phyloP scores from a whole-genome alignment of 2,797 vertebrate species.

The Tarsius wallacei region DNA sequence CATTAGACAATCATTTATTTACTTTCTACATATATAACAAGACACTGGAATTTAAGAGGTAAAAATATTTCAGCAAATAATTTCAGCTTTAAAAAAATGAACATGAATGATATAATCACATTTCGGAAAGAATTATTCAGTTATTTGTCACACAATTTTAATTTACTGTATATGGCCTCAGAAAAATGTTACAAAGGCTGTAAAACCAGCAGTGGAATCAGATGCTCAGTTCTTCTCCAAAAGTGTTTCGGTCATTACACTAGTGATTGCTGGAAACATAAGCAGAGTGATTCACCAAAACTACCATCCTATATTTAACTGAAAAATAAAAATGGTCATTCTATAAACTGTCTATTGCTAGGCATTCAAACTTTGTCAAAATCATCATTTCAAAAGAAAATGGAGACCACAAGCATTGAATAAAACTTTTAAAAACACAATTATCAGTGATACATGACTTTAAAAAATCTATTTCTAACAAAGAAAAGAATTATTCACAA shows the following conservation, averaged over 20 bases:
- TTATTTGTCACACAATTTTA: conserved; percentile 43
- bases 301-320: conserved; percentile 9
- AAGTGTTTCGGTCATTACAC: not conserved
- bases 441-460: not conserved
- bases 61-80: conserved; percentile 7
- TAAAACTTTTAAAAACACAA: not conserved
- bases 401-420: not conserved
- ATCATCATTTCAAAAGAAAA: conserved; percentile 44
- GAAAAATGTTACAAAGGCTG: not conserved
- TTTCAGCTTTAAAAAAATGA: not conserved
- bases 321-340: not conserved
- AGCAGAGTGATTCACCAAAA: conserved; percentile 44
- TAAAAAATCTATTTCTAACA: not conserved
- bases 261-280: not conserved
- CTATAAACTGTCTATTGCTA: not conserved
- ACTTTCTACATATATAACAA: not conserved
- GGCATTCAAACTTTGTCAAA: not conserved
- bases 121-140: conserved; percentile 27
- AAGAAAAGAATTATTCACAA: not conserved
- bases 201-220: not conserved
- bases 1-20: not conserved
- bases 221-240: conserved; percentile 5
- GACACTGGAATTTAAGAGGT: conserved; percentile 18
- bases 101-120: not conserved
- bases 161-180: not conserved